Percentiles rank a stretch among this genome's conserved stretches.
Evolutionary conservation across 1,140 invertebrate genomes (phyloP).

Genomic region (Saccostrea glomerata): DNA sequence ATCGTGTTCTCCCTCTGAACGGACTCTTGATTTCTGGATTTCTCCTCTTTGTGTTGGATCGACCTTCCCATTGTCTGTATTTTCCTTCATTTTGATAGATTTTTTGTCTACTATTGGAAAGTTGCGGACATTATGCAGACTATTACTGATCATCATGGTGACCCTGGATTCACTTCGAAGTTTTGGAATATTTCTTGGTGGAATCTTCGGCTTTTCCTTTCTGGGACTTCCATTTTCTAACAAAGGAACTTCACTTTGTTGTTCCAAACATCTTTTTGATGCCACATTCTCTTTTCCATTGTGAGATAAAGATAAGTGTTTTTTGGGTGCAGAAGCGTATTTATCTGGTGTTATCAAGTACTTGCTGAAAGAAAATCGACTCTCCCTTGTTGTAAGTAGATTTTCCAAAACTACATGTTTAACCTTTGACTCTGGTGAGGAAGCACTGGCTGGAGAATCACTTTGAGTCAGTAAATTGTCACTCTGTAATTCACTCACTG

Average conservation of each 20-base stretch:
- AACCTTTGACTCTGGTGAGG: background rate
- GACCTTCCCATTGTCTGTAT: background rate
- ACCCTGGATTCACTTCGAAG: slow-evolving; percentile 1
- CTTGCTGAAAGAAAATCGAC: slow-evolving; percentile 39
- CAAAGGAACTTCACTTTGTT: background rate
- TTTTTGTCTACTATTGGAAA: background rate
- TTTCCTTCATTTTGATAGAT: background rate
- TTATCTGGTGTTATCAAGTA: slow-evolving; percentile 39
- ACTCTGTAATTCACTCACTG: background rate
- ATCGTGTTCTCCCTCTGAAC: background rate
- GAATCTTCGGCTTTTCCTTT: slow-evolving; percentile 21
- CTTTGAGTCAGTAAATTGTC: background rate
- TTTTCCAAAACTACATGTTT: slow-evolving; percentile 12
- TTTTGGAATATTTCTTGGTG: slow-evolving; percentile 39
- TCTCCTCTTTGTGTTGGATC: background rate
- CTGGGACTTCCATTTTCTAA: background rate
- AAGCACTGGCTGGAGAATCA: background rate
- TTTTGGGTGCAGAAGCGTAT: background rate
- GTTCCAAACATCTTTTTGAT: background rate
- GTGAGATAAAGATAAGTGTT: background rate
- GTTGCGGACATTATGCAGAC: slow-evolving; percentile 14
- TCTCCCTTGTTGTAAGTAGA: background rate
- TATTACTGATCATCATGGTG: slow-evolving; percentile 14
- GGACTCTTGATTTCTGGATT: background rate
- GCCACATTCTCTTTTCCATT: background rate